These are phyloP conservation scores for Pitangus sulphuratus DNA, from an alignment of 2,797 vertebrate species.

Conservation along the genomic window DNA sequence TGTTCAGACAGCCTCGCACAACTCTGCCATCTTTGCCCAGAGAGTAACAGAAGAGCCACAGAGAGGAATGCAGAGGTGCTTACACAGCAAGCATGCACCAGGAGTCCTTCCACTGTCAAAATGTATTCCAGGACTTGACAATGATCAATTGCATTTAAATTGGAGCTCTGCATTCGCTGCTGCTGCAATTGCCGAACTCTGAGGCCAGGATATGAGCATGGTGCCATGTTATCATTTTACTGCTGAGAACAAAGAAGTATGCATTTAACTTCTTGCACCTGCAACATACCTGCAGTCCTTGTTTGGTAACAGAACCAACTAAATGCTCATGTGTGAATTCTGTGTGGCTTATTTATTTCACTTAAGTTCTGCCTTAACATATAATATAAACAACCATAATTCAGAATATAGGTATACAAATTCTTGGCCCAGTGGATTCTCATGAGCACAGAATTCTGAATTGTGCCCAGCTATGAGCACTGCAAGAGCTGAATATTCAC, in stretches of 20 bases:
- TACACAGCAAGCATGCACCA: background rate
- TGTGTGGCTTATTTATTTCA: background rate
- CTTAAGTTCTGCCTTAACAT: background rate
- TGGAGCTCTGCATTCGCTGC: accelerated
- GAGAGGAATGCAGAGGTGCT: background rate
- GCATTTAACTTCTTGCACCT: background rate
- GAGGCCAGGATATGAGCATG: accelerated
- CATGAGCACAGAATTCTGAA: background rate
- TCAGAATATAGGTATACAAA: background rate
- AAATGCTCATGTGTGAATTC: background rate
- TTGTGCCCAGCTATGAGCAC: background rate
- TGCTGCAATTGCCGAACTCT: accelerated
- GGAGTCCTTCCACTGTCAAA: background rate
- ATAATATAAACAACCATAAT: background rate
- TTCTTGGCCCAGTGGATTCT: background rate
- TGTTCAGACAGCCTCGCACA: background rate
- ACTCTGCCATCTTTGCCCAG: background rate
- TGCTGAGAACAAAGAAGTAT: background rate
- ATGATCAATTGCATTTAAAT: background rate
- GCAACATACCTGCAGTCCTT: background rate
- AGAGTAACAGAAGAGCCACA: background rate
- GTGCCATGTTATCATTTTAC: background rate
- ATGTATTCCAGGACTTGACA: background rate
- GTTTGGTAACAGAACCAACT: background rate
- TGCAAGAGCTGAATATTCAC: background rate